A percentile compares a stretch with the other conserved stretches of the same genome.
These are phyloP conservation scores for Lagorchestes hirsutus DNA, from an alignment of 2,797 vertebrate genomes.

Conservation along the genomic window DNA sequence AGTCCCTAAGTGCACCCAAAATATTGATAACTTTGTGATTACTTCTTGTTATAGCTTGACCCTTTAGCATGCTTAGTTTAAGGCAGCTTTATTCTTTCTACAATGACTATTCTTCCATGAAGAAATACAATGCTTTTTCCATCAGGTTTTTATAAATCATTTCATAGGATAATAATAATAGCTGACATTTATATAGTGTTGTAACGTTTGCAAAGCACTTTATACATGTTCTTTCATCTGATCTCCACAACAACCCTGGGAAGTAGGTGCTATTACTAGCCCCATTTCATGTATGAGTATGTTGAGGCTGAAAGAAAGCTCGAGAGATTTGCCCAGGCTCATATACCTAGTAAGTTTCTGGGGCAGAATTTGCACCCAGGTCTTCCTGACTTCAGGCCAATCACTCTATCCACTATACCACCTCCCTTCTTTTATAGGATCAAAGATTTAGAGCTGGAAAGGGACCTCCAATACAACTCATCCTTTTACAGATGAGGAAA, in stretches of 20 bases:
- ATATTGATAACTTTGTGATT: conserved; percentile 20
- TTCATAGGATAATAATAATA: conserved; percentile 27
- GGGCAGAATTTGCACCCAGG: background rate
- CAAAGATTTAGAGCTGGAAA: background rate
- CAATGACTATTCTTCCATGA: background rate
- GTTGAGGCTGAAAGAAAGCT: background rate
- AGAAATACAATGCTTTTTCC: background rate
- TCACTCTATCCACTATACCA: background rate
- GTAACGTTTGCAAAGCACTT: background rate
- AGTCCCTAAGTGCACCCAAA: background rate
- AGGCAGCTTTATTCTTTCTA: conserved; percentile 17
- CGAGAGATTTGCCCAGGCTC: background rate
- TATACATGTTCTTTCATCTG: background rate
- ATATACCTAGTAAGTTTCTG: background rate
- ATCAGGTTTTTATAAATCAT: conserved; percentile 48
- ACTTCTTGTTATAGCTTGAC: conserved; percentile 31
- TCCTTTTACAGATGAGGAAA: background rate
- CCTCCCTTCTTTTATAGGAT: background rate
- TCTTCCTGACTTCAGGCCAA: background rate
- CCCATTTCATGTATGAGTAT: background rate
- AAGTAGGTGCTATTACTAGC: background rate
- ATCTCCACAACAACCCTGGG: background rate
- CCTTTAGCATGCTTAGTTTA: conserved; percentile 41
- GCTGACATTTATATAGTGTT: background rate
- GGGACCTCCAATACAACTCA: background rate